phyloP scores from a whole-genome alignment of 2,888 invertebrate genomes.

The Coleophora deauratella region DNA sequence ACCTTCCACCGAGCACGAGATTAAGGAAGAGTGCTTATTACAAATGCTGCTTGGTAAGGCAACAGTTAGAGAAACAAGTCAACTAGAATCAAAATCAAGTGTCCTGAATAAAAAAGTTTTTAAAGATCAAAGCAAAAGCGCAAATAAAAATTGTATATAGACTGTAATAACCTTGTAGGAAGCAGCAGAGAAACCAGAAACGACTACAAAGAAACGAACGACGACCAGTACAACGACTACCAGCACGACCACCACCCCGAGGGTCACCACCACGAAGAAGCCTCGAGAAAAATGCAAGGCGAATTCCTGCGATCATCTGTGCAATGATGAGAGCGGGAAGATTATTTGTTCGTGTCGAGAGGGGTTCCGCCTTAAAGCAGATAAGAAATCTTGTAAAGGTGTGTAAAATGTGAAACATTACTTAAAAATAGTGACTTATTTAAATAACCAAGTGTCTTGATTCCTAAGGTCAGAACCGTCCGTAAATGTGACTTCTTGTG shows the following conservation, averaged over 20 bases:
- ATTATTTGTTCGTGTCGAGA: constrained; percentile 43
- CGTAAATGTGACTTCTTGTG: too few relatives aligned
- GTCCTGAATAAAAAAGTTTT: constrained; percentile 7
- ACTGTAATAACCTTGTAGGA: too few relatives aligned
- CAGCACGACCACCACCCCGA: constrained; percentile 10
- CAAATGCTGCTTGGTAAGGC: constrained; percentile 50
- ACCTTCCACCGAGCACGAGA: constrained; percentile 24
- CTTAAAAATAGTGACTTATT: too few relatives aligned
- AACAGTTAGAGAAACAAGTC: neutral
- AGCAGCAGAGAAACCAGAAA: constrained; percentile 37
- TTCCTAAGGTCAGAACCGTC: too few relatives aligned
- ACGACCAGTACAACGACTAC: constrained; percentile 23
- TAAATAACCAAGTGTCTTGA: too few relatives aligned
- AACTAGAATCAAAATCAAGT: constrained; percentile 5
- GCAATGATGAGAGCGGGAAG: constrained; percentile 42
- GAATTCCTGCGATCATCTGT: constrained; percentile 50
- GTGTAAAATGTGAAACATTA: constrained; percentile 5
- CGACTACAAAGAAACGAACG: constrained; percentile 32
- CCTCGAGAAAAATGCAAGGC: constrained; percentile 38
- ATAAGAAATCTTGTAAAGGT: constrained; percentile 59
- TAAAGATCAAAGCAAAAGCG: too few relatives aligned
- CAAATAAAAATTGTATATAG: too few relatives aligned
- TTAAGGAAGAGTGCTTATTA: constrained; percentile 43
- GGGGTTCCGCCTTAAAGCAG: constrained; percentile 46
- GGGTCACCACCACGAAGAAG: constrained; percentile 12